A percentile compares a stretch with the other conserved stretches of the same genome.
phyloP scores from a whole-genome alignment of 2,113 vertebrate species.

The Corythoichthys intestinalis region DNA sequence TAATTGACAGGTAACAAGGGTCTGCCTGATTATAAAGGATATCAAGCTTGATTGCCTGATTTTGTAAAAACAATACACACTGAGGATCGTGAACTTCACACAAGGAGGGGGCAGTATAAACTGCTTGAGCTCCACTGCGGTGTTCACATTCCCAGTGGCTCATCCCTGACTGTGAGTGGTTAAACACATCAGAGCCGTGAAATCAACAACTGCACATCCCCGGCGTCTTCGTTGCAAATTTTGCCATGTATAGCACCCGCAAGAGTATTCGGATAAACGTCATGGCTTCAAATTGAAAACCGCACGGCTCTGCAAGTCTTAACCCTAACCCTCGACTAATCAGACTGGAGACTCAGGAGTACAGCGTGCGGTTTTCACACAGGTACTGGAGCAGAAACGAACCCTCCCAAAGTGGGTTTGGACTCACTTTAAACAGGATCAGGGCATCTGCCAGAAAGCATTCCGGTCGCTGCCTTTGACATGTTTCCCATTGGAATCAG shows the following conservation, averaged over 20 bases:
- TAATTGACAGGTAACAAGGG: constrained; percentile 6
- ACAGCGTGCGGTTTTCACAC: constrained; percentile 38
- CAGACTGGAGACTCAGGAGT: constrained; percentile 44
- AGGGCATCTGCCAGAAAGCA: constrained; percentile 49
- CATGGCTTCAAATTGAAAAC: constrained; percentile 62
- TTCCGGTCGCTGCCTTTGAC: constrained; percentile 31
- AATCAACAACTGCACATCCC: constrained; percentile 37
- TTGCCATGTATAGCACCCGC: constrained; percentile 33
- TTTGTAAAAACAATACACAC: constrained; percentile 22
- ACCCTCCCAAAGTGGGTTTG: constrained; percentile 13
- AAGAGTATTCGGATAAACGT: constrained; percentile 60
- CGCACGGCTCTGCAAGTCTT: constrained; percentile 50
- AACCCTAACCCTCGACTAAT: constrained; percentile 53
- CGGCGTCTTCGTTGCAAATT: constrained; percentile 39
- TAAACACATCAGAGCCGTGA: constrained; percentile 43
- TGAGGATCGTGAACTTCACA: constrained; percentile 26
- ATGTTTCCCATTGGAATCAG: constrained; percentile 23
- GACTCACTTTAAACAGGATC: constrained; percentile 39
- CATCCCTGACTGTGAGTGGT: constrained; percentile 53
- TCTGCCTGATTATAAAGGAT: constrained; percentile 45
- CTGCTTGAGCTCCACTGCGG: constrained; percentile 14
- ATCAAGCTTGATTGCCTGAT: constrained; percentile 26
- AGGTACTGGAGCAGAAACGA: constrained; percentile 44
- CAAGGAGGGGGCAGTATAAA: constrained; percentile 20
- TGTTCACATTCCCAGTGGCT: constrained; percentile 58